Base-by-base conservation (phyloP, 2,888 invertebrate species). In the Agrypnus murinus region DNA sequence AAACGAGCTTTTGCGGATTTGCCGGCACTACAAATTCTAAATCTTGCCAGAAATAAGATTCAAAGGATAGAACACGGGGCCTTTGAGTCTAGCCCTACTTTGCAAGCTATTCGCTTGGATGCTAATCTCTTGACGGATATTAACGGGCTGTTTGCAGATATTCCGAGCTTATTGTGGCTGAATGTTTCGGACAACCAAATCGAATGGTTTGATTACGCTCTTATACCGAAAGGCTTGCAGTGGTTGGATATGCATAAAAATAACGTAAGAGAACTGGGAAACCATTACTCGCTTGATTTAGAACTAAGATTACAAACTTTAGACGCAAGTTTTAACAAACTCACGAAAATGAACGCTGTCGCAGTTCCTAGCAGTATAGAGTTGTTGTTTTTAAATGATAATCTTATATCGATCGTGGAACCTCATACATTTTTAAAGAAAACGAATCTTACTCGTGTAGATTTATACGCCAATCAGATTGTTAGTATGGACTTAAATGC, bases 221-320 rank as follows among this genome's bases (percentile, higher is more conserved):
- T 94, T 77, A 91, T 97, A 74, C 96, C 97, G 10, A 87, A 89
- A 78, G 92, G 92, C 73, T 87, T 97, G 75, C 94, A 95, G 83
- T 95, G 95, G 94, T 87, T 97, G 75, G 96, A 97, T 86, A 88
- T 97, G 81, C 96, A 96, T 84, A 94, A 93, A 84, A 97, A 97
- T 86, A 90, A 91, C 80, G 91, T 97, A 76, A 88, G 89, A 77
- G 92, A 94, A 81, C 87, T 97, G 50, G 92, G 93, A 67, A 94
- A 94, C 82, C 91, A 92, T 75, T 91, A 92, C 79, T 90, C 89
- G 36, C 83, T 92, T 72, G 92, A 92, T 79, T 88, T 90, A 80
- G 92, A 93, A 80, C 86, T 95, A 45, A 90, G 90, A 34, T 87
- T 97, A 67, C 93, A 94, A 86, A 95, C 95, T 53, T 87, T 97